Evolutionary conservation across 2,113 vertebrate genomes (phyloP).

Genomic region (Rhinolophus sinicus): DNA sequence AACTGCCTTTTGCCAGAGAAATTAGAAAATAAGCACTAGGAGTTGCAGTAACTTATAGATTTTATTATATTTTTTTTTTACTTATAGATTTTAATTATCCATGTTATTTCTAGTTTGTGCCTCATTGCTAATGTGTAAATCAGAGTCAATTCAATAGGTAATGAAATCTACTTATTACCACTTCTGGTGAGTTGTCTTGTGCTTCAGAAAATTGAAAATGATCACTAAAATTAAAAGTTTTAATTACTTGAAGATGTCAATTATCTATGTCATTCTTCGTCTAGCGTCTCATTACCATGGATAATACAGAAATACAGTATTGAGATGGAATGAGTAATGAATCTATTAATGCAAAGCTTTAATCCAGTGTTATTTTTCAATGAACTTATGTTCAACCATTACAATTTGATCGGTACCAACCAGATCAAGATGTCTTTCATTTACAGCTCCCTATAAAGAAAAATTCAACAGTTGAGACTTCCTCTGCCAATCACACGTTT

Average conservation of each 20-base stretch:
- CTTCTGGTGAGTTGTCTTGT: neutral
- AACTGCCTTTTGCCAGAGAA: slow-evolving; percentile 34
- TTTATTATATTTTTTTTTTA: neutral
- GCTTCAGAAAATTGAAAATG: slow-evolving; percentile 40
- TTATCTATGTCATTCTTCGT: neutral
- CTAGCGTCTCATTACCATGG: neutral
- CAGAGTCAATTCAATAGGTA: neutral
- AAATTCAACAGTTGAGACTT: slow-evolving; percentile 12
- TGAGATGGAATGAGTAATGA: neutral
- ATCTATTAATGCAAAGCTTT: slow-evolving; percentile 49
- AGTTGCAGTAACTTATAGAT: neutral
- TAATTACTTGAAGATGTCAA: slow-evolving; percentile 3
- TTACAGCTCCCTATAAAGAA: slow-evolving; percentile 25
- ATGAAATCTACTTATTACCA: slow-evolving; percentile 31
- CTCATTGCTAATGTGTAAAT: slow-evolving; percentile 23
- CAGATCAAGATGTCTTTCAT: neutral
- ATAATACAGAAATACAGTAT: neutral
- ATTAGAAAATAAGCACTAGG: neutral
- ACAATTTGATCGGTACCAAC: neutral
- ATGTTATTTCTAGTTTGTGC: neutral
- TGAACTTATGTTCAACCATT: neutral
- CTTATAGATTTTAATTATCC: slow-evolving; percentile 40
- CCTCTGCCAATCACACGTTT: neutral
- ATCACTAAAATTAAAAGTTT: slow-evolving; percentile 49
- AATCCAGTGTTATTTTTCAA: neutral